Evolutionary conservation across 2,888 invertebrate species (phyloP), one percentile per base, ranked within the genome.

Genomic region (Ophion obscuratus): DNA sequence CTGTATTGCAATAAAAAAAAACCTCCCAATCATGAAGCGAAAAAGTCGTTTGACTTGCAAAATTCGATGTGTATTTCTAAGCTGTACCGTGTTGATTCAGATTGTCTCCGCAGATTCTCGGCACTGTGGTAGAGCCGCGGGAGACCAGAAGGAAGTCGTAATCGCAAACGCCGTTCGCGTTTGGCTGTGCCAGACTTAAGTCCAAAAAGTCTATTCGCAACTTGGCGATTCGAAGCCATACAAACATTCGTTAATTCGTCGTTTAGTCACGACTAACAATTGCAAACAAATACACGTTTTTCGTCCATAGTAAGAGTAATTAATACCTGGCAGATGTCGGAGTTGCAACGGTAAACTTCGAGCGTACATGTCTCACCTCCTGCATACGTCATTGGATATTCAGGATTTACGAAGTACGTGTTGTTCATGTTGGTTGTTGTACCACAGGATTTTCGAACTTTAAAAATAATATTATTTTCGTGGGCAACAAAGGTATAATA

Each of bases 381-480:
- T 0, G 95, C 94, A 91, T 96, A 97, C 0, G 97, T 95, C 0
- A 95, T 95, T 0, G 98, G 98, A 94, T 97, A 98, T 2, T 96
- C 96, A 0, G 96, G 96, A 92, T 97, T 98, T 14, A 96, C 96
- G 93, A 98, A 98, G 92, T 98, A 98, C 0, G 98, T 98, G 91
- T 97, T 97, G 93, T 98, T 98, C 74, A 96, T 95, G 73, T 95
- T 95, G 0, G 97, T 96, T 0, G 96, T 95, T 0, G 95, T 94
- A 2, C 97, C 97, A 89, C 98, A 98, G 0, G 96, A 95, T 89
- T 96, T 95, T 89, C 96, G 96, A 91, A 97, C 98, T 98, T 92
- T 47, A 40, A 93, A 94, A 71, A 80, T 83, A 67, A 57, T 67
- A 17, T 66, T 31, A 20, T 61, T n/a, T 20, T 61, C 2, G 10